Base-by-base conservation (phyloP, 2,797 vertebrate genomes). In the Alcedo atthis region DNA sequence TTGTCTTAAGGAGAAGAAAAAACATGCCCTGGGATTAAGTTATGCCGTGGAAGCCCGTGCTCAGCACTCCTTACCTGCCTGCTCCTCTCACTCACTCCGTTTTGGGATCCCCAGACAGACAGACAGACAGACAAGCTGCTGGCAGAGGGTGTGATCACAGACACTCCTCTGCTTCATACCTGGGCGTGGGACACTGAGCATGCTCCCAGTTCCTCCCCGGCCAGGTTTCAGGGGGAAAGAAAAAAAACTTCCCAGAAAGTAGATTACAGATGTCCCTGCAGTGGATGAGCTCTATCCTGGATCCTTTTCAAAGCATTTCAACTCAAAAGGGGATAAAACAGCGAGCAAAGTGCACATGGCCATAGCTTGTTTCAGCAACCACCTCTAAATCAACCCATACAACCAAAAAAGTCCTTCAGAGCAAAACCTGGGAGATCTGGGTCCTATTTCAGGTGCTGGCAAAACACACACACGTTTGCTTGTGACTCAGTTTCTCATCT, bases 41-140 rank as follows among this genome's bases (percentile, higher is more conserved):
- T 42, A 37, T 1, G 10, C 18, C 4, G 1, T 8, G 18, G 25
- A 17, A 64, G 15, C 53, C n/a, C 0, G 1, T 12, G 69, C 55
- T 86, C 24, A 26, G 59, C 58, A 12, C 64, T 58, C 92, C 97
- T 97, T 97, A 97, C 97, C 97, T 97, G 92, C 70, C 10, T 45
- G 57, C 61, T 62, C 15, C 73, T 91, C 89, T 51, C 43, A 3
- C 73, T 85, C 89, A 3, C 70, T 91, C 70, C 22, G 30, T 9
- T 89, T 88, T 85, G 87, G 93, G 90, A 89, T 88, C 42, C 58
- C 69, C 68, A 24, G 40, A 32, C 78, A 17, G 58, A 70, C 33
- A 21, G 10, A 19, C 48, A 30, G 26, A 51, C 49, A 19, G 25
- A 28, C 21, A 49, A 73, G 33, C 53, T 81, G 71, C 58, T 71